These are phyloP conservation scores for Tapirus indicus DNA, from an alignment of 2,797 vertebrate species.

Conservation along the genomic window DNA sequence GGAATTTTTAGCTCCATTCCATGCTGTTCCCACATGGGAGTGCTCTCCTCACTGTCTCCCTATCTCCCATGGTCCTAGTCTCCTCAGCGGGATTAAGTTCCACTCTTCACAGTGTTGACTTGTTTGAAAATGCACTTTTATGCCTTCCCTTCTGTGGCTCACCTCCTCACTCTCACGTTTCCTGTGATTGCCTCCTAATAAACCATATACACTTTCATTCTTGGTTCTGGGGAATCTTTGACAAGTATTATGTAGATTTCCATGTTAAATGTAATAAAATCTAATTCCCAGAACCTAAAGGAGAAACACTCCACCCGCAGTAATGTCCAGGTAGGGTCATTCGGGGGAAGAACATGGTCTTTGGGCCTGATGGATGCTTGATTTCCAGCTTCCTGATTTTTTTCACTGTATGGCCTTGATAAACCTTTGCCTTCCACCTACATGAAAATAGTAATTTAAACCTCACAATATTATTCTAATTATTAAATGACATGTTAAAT, in stretches of 20 bases:
- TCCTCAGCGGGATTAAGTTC: background rate
- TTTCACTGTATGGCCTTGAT: background rate
- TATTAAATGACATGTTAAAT: slow-evolving; percentile 32
- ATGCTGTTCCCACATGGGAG: background rate
- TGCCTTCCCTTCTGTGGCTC: background rate
- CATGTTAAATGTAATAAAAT: slow-evolving; percentile 45
- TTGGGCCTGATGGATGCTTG: background rate
- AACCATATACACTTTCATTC: background rate
- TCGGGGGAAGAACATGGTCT: background rate
- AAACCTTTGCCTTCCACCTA: background rate
- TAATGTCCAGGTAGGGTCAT: background rate
- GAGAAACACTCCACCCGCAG: background rate
- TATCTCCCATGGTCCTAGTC: background rate
- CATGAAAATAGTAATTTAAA: slow-evolving; percentile 13
- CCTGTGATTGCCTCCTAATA: background rate
- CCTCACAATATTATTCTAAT: background rate
- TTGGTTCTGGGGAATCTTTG: slow-evolving; percentile 48
- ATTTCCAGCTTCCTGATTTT: background rate
- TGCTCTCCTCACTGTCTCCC: background rate
- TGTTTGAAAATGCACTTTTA: background rate
- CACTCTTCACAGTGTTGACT: background rate
- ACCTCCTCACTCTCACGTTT: background rate
- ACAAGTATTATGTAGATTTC: slow-evolving; percentile 31
- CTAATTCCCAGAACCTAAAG: slow-evolving; percentile 38
- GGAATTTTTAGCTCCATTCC: background rate